These are phyloP conservation scores for Ischnura elegans DNA, from an alignment of 2,888 invertebrate genomes.

Conservation along the genomic window DNA sequence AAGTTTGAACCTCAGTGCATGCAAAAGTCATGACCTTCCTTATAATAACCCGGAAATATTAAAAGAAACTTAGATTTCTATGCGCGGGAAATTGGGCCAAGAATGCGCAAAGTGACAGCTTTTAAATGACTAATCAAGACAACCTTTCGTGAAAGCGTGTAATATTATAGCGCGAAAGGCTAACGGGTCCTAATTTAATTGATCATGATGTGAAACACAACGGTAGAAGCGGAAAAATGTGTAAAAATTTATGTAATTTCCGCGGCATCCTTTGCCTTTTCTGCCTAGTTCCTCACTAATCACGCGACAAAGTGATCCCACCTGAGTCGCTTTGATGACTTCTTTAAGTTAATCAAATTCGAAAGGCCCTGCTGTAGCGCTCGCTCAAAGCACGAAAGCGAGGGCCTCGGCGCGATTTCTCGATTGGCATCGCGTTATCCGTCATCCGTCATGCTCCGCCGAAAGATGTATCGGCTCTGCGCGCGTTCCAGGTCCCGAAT, in stretches of 20 bases:
- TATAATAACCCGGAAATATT: too few species aligned
- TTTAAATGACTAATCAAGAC: neutral
- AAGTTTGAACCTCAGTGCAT: too few species aligned
- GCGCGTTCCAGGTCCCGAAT: neutral
- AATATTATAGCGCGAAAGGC: neutral
- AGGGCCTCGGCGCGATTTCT: neutral
- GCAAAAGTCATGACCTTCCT: too few species aligned
- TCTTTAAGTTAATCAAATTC: neutral
- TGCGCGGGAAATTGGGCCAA: neutral
- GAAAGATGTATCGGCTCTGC: neutral
- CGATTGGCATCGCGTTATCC: neutral
- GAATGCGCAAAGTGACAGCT: neutral
- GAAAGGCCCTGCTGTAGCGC: neutral
- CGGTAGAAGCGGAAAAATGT: neutral
- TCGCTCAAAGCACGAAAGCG: neutral
- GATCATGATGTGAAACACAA: too few species aligned
- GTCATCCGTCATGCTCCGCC: neutral
- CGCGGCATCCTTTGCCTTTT: neutral
- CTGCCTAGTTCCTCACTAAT: neutral
- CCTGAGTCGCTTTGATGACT: neutral
- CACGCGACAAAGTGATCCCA: neutral
- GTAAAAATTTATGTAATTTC: neutral
- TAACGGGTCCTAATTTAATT: neutral
- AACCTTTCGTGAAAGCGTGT: neutral
- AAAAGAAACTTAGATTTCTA: too few species aligned